These are phyloP conservation scores for Dusona sp. DNA, from an alignment of 2,888 invertebrate species.

Conservation along the genomic window DNA sequence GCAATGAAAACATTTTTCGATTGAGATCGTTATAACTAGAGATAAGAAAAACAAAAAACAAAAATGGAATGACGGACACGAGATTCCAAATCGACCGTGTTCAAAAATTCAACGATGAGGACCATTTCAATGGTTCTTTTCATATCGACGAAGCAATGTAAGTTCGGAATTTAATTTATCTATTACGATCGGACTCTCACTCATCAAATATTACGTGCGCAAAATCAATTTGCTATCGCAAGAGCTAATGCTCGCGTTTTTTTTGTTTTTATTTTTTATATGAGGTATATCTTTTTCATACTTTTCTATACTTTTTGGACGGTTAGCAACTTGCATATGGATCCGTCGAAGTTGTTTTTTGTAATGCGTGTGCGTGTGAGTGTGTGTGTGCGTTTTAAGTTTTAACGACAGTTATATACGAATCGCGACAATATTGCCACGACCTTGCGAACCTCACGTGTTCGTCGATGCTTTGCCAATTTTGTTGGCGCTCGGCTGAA, in stretches of 20 bases:
- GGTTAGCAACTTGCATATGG: conserved; percentile 61
- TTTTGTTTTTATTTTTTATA: neutral
- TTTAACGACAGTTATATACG: conserved; percentile 33
- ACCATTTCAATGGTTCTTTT: conserved; percentile 6
- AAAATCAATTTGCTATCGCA: conserved; percentile 28
- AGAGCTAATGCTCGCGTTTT: neutral
- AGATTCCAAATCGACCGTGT: neutral
- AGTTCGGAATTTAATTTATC: conserved; percentile 19
- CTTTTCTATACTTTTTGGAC: conserved; percentile 59
- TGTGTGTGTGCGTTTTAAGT: no score
- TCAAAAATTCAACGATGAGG: conserved; percentile 2
- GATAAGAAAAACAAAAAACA: neutral
- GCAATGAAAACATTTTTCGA: neutral
- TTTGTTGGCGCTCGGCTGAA: conserved; percentile 78
- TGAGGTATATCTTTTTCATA: conserved; percentile 43
- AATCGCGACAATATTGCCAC: conserved; percentile 42
- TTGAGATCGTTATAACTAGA: neutral
- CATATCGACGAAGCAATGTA: neutral
- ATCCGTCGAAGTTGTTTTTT: conserved; percentile 2
- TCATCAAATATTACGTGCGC: neutral
- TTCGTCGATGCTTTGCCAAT: conserved; percentile 79
- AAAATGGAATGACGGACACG: conserved; percentile 36
- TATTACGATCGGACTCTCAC: conserved; percentile 18
- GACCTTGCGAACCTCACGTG: conserved; percentile 59
- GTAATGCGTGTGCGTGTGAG: no score